phyloP scores from a whole-genome alignment of 1,140 invertebrate species.

The Drosophila triauraria region DNA sequence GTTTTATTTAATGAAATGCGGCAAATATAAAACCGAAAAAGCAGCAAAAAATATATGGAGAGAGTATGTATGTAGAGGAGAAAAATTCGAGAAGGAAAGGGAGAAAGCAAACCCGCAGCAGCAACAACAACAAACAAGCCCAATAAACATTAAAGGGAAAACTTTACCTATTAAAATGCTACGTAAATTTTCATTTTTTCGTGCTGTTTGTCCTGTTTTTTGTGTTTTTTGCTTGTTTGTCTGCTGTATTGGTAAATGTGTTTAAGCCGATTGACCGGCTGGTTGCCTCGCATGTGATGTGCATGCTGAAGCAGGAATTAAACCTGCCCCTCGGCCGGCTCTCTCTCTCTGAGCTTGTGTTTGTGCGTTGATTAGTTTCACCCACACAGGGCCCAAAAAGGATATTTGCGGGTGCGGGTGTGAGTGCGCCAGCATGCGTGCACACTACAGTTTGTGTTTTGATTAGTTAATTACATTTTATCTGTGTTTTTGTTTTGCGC shows the following conservation, averaged over 20 bases:
- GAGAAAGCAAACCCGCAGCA: constrained; percentile 40
- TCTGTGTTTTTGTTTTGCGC: constrained; percentile 68
- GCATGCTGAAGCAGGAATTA: constrained; percentile 48
- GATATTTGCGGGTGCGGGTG: constrained; percentile 4
- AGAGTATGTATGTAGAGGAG: too few relatives aligned
- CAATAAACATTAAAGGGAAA: constrained; percentile 81
- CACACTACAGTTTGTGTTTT: constrained; percentile 59
- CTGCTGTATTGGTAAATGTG: constrained; percentile 58
- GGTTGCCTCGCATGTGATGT: constrained; percentile 36
- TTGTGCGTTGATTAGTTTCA: constrained; percentile 70
- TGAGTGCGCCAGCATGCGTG: neutral
- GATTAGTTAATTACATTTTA: constrained; percentile 80
- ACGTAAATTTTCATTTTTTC: constrained; percentile 78
- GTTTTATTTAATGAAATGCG: constrained; percentile 82
- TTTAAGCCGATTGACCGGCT: constrained; percentile 64
- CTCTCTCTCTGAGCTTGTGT: constrained; percentile 13
- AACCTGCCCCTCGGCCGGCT: constrained; percentile 20
- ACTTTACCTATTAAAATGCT: constrained; percentile 82
- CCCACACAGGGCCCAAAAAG: constrained; percentile 23
- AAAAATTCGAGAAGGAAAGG: constrained; percentile 36
- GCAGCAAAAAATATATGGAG: constrained; percentile 30
- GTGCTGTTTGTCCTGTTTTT: constrained; percentile 20
- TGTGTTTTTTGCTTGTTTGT: constrained; percentile 26
- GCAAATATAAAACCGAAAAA: constrained; percentile 64
- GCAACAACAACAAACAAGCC: constrained; percentile 69